Evolutionary conservation across 2,113 vertebrate species (phyloP).

Genomic region (Anolis carolinensis): DNA sequence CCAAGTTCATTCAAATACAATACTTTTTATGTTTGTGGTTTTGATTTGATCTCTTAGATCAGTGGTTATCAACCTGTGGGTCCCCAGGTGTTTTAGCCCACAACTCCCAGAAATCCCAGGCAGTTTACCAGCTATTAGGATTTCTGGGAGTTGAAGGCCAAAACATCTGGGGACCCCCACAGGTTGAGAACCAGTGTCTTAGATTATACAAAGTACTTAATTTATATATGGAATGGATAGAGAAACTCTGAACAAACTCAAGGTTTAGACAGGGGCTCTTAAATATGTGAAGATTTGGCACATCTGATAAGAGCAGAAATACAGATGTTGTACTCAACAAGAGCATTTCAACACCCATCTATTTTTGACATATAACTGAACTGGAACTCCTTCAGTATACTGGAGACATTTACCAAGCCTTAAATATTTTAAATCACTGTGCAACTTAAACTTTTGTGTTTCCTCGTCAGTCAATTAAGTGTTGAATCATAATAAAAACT

Average conservation of each 20-base stretch:
- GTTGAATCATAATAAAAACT: background rate
- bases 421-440: background rate
- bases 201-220: background rate
- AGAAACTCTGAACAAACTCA: background rate
- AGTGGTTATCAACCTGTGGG: no score
- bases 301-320: background rate
- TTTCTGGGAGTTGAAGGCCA: no score
- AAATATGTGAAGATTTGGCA: background rate
- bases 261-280: background rate
- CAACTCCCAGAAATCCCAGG: no score
- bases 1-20: no score
- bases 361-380: background rate
- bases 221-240: background rate
- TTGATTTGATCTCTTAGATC: no score
- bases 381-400: background rate
- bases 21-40: no score
- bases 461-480: conserved; percentile 25
- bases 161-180: no score
- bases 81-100: no score
- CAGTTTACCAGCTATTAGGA: no score
- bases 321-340: background rate
- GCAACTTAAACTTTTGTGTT: conserved; percentile 35
- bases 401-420: conserved; percentile 1
- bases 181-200: no score
- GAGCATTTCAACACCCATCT: background rate